A percentile compares a stretch with the other conserved stretches of the same genome.
Conservation (phyloP, 2,797 vertebrate genomes). For the Hydrocynus forskahlii region DNA sequence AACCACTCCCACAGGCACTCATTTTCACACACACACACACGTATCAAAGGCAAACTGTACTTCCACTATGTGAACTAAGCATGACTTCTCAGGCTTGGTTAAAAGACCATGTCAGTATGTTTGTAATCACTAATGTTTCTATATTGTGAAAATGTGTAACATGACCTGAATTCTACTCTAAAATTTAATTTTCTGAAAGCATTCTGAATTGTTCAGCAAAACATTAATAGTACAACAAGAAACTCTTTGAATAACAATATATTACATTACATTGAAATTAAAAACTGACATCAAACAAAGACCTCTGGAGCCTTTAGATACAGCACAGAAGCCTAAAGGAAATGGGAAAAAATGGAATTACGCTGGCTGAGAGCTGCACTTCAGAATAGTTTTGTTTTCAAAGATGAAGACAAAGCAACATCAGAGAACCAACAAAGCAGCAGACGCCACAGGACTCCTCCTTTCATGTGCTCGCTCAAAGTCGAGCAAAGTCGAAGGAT, state of each 20-base stretch:
- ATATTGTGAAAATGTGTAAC: not conserved
- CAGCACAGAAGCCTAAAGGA: not conserved
- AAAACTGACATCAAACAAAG: not conserved
- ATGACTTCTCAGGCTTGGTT: not conserved
- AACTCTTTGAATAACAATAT: not conserved
- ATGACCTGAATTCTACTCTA: not conserved
- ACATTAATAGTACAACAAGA: not conserved
- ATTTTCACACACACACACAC: not conserved
- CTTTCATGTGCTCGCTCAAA: constrained; percentile 28
- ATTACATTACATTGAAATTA: not conserved
- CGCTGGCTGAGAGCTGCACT: not conserved
- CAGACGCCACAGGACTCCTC: not conserved
- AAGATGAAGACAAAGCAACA: constrained; percentile 1
- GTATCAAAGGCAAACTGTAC: not conserved
- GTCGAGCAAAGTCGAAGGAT: not conserved
- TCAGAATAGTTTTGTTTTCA: constrained; percentile 5
- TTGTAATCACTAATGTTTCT: too few species aligned
- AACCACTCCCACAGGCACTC: not conserved
- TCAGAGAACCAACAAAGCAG: constrained; percentile 33
- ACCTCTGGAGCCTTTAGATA: not conserved
- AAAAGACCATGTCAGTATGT: not conserved
- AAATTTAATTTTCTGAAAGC: not conserved
- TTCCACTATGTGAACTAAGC: not conserved
- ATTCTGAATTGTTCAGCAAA: not conserved
- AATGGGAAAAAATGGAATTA: not conserved